phyloP scores from a whole-genome alignment of 2,797 vertebrate genomes.

The Anas acuta region DNA sequence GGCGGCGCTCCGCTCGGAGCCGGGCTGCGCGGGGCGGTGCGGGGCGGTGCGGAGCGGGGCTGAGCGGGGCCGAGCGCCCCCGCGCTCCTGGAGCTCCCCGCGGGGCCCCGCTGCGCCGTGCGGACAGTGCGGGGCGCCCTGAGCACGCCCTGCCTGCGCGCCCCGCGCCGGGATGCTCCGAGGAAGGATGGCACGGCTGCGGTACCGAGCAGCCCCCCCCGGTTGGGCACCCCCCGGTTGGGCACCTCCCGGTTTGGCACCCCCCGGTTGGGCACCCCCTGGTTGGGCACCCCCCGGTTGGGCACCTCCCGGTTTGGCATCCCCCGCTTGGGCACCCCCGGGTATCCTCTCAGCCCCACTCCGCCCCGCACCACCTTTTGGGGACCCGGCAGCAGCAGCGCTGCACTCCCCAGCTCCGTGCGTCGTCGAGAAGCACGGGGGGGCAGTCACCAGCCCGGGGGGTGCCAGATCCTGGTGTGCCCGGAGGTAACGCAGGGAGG shows the following conservation, averaged over 20 bases:
- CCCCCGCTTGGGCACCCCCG: background rate
- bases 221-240: background rate
- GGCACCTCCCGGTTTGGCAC: too few species aligned
- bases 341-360: too few species aligned
- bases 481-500: background rate
- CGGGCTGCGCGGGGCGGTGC: too few species aligned
- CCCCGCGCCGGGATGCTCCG: background rate
- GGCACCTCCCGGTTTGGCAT: too few species aligned
- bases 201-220: background rate
- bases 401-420: rapidly evolving
- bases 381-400: background rate
- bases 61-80: too few species aligned
- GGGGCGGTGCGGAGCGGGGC: too few species aligned
- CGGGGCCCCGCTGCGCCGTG: background rate
- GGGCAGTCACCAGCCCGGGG: rapidly evolving
- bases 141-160: background rate
- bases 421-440: rapidly evolving
- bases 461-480: rapidly evolving
- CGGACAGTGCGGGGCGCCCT: constrained; percentile 23
- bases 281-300: background rate
- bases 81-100: too few species aligned
- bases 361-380: rapidly evolving
- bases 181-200: background rate
- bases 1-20: too few species aligned
- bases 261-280: too few species aligned